Evolutionary conservation across 2,113 vertebrate genomes (phyloP), one percentile per base, ranked within the genome.

Genomic region (Tor tambroides): DNA sequence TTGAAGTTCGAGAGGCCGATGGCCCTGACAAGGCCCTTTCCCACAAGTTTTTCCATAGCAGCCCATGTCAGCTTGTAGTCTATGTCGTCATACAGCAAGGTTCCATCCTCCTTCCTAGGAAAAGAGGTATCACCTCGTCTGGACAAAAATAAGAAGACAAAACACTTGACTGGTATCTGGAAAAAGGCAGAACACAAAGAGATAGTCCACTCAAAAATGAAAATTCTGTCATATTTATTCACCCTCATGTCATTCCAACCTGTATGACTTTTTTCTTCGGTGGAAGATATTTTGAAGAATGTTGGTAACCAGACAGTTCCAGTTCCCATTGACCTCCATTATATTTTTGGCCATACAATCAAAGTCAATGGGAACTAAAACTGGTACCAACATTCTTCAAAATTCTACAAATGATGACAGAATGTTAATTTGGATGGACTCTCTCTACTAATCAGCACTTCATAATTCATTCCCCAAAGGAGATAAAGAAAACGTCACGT

Each of bases 1-100:
- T 94, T 99, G 94, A 99, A 99, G 93, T 99, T 99, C 61, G 98
- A 99, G 84, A 99, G 92, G 14, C 98, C 98, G 59, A 99, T 96
- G n/a, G 97, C 95, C 84, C 96, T 95, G 84, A 97, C 96, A 3
- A 99, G 95, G 11, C 97, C 98, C 90, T 97, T 97, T n/a, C 90
- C 95, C 88, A 98, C 97, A 87, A 99, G 94, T 88, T 95, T 94
- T 92, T 99, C 98, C 96, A 99, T 96, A 14, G 97, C 97, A 74
- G 96, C 97, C 98, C 98, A 99, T 28, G 98, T 99, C 85, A 97
- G 94, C 91, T 97, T 98, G 92, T 98, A 99, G 94, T 99, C 95
- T 0, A 77, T 96, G 83, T 94, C 91, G 77, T 98, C 97, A 0
- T 97, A 99, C 77, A 96, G 91, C 74, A 99, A 32, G 0, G 95